Percentiles rank a stretch among this genome's conserved stretches.
phyloP scores from a whole-genome alignment of 1,140 invertebrate species.

The Drosophila setifemur region DNA sequence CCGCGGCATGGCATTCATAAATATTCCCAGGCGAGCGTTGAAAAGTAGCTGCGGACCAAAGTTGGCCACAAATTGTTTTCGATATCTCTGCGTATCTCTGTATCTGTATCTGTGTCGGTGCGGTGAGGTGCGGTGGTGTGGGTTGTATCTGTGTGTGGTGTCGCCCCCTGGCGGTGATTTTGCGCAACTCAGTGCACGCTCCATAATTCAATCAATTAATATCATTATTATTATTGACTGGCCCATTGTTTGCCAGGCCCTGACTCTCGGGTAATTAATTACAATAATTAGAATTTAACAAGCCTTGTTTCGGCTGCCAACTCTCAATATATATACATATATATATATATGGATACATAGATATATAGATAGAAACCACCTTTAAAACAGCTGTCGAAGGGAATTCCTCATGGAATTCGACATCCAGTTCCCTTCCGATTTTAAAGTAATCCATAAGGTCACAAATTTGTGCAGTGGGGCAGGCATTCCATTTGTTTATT shows the following conservation, averaged over 20 bases:
- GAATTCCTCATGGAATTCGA: slow-evolving; percentile 26
- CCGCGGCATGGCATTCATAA: slow-evolving; percentile 59
- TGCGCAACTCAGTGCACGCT: slow-evolving; percentile 53
- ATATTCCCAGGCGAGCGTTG: slow-evolving; percentile 72
- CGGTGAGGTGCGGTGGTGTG: too few species aligned
- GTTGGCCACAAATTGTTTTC: slow-evolving; percentile 59
- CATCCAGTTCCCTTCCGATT: slow-evolving; percentile 24
- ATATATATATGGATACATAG: too few species aligned
- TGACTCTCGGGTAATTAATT: slow-evolving; percentile 71
- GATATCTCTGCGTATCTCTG: slow-evolving; percentile 19
- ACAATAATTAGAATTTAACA: slow-evolving; percentile 78
- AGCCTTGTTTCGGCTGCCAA: slow-evolving; percentile 23
- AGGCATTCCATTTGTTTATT: slow-evolving; percentile 51
- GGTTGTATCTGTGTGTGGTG: not conserved
- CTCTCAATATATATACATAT: too few species aligned
- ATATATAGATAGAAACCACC: too few species aligned
- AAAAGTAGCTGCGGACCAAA: slow-evolving; percentile 63
- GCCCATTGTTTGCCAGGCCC: slow-evolving; percentile 55
- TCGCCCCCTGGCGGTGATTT: slow-evolving; percentile 53
- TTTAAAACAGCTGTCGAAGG: slow-evolving; percentile 8
- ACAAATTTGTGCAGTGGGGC: slow-evolving; percentile 65
- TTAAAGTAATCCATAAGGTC: slow-evolving; percentile 55
- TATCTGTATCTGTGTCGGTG: too few species aligned
- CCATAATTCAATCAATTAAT: slow-evolving; percentile 79
- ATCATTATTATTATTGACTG: slow-evolving; percentile 71